Percentiles rank a stretch among this genome's conserved stretches.
These are phyloP conservation scores for Protosalanx chinensis DNA, from an alignment of 2,797 vertebrate species.

Conservation along the genomic window DNA sequence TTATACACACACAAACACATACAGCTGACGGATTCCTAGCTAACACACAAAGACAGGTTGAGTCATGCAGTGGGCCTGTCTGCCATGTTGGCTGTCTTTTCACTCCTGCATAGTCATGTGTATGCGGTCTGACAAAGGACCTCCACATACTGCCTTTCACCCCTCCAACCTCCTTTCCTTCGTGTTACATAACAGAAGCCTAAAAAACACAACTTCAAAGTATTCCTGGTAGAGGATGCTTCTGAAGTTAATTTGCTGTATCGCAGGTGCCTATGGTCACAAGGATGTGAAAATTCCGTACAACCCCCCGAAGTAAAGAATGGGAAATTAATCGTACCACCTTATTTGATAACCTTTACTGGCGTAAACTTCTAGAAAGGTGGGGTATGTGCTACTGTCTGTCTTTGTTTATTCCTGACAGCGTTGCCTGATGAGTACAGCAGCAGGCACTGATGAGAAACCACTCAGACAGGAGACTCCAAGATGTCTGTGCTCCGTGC, in stretches of 20 bases:
- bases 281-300: neutral
- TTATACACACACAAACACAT: slow-evolving; percentile 46
- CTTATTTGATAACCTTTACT: neutral
- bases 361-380: neutral
- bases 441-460: slow-evolving; percentile 60
- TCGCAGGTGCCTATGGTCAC: neutral
- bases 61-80: slow-evolving; percentile 67
- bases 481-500: slow-evolving; percentile 60
- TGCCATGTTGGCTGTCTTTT: slow-evolving; percentile 70
- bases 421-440: slow-evolving; percentile 35
- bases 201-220: slow-evolving; percentile 46
- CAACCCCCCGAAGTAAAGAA: neutral
- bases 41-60: slow-evolving; percentile 68
- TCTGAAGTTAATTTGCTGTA: slow-evolving; percentile 39
- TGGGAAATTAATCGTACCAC: neutral
- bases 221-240: slow-evolving; percentile 36
- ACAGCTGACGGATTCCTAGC: slow-evolving; percentile 56
- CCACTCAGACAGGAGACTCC: slow-evolving; percentile 65
- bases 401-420: too few relatives aligned
- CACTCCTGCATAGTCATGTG: slow-evolving; percentile 53
- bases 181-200: slow-evolving; percentile 48
- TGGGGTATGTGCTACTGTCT: too few relatives aligned
- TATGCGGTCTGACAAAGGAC: slow-evolving; percentile 63
- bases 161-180: slow-evolving; percentile 48
- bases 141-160: neutral